Evolutionary conservation across 2,113 vertebrate genomes (phyloP), one percentile per base, ranked within the genome.

Genomic region (Andinoacara biseriatus): DNA sequence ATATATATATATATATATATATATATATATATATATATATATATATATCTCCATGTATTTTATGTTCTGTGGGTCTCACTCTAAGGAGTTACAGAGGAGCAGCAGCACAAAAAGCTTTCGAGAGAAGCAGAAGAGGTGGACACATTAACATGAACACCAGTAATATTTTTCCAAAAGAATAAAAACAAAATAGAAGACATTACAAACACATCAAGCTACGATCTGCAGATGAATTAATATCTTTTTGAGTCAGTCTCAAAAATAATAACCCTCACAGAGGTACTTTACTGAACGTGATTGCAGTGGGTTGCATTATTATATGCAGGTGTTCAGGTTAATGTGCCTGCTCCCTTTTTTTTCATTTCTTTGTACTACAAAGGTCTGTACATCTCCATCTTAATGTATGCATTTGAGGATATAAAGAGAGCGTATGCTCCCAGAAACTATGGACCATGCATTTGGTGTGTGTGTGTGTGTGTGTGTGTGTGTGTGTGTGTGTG

Each of bases 321-420:
- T 60, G 74, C 61, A 84, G 67, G 75, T 83, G 84, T 89, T 86
- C 76, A 31, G 56, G 61, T 85, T 85, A 80, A 80, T 87, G 76
- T 87, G 76, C 65, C 65, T 58, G 38, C 14, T 56, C 5, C 81
- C 7, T 13, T 58, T 46, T 63, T 86, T 62, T 40, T 35, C 31
- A 60, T 86, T 75, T 90, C 26, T 91, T 90, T 92, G 76, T 89
- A 82, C 46, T 74, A 38, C 84, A 67, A 84, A 62, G 61, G 31
- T 18, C 11, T 85, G 83, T 86, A 89, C 82, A 89, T 87, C 80
- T 76, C 72, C 76, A 86, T 88, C 76, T 81, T 69, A 86, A 77
- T 92, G 84, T 92, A 82, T 91, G 86, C 77, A 86, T 93, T 85
- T 86, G 80, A 88, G 76, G 75, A 90, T 88, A 90, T 90, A 91